Evolutionary conservation across 2,797 vertebrate genomes (phyloP).

Genomic region (Lerista edwardsae): DNA sequence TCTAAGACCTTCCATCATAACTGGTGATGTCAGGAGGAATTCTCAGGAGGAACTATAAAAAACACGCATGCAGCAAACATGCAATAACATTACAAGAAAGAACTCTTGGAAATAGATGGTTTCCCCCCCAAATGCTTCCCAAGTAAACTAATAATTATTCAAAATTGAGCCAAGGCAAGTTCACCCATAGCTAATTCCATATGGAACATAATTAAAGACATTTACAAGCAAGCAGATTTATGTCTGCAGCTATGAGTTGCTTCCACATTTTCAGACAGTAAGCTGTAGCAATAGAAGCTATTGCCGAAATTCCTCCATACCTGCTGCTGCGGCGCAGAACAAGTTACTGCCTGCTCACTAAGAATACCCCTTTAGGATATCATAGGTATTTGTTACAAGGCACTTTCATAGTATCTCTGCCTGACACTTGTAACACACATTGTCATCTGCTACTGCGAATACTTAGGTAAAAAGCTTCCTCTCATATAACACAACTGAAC

Average conservation of each 20-base stretch:
- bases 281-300: background rate
- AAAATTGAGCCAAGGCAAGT: background rate
- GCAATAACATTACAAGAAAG: constrained; percentile 3
- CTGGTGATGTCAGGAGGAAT: background rate
- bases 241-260: constrained; percentile 1
- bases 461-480: constrained; percentile 6
- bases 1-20: background rate
- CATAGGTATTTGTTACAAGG: constrained; percentile 11
- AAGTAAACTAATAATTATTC: constrained; percentile 10
- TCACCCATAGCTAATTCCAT: constrained; percentile 16
- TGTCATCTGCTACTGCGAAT: constrained; percentile 8
- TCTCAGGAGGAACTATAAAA: background rate
- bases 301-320: constrained; percentile 20
- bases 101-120: background rate
- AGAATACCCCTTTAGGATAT: constrained; percentile 22
- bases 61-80: background rate
- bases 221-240: constrained; percentile 36
- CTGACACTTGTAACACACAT: constrained; percentile 14
- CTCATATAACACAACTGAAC: background rate
- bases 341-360: constrained; percentile 25
- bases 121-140: background rate
- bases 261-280: background rate
- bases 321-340: constrained; percentile 9
- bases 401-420: constrained; percentile 6
- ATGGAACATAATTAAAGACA: constrained; percentile 16